Percentiles rank a stretch among this genome's conserved stretches.
Conservation (phyloP, 2,797 vertebrate species). For the Danio jaintianensis region DNA sequence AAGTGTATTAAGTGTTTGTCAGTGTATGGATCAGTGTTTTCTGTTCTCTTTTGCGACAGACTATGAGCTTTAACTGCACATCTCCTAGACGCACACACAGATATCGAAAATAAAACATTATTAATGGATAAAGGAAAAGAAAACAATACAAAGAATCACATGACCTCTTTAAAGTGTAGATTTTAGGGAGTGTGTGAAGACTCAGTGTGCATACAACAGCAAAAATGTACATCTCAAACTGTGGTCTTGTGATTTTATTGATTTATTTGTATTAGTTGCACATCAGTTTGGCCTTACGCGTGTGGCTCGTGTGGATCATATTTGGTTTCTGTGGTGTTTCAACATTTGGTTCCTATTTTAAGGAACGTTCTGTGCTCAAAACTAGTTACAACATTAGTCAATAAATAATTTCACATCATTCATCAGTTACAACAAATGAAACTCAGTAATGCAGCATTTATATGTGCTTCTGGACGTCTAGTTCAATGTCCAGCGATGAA, state of each 20-base stretch:
- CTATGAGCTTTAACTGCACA: too few relatives aligned
- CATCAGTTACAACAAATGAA: neutral
- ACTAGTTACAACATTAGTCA: neutral
- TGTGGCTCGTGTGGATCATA: conserved; percentile 1
- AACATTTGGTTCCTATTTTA: neutral
- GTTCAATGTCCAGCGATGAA: neutral
- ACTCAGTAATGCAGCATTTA: neutral
- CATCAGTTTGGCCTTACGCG: neutral
- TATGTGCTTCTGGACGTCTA: neutral
- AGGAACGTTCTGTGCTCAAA: neutral
- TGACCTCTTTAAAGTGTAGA: conserved; percentile 3
- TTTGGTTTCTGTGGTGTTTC: neutral
- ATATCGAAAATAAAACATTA: too few relatives aligned
- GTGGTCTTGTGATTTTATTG: conserved; percentile 5
- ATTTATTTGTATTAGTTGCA: neutral
- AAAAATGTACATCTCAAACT: neutral
- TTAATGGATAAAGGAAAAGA: too few relatives aligned
- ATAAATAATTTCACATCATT: neutral
- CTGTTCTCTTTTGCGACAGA: too few relatives aligned
- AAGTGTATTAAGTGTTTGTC: too few relatives aligned
- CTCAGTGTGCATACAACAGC: neutral
- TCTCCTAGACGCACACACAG: too few relatives aligned
- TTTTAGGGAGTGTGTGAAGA: conserved; percentile 6
- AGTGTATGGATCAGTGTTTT: too few relatives aligned
- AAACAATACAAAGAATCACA: neutral